Percentiles rank a stretch among this genome's conserved stretches.
Evolutionary conservation across 2,888 invertebrate genomes (phyloP).

Genomic region (Eumacrocentrus americanus): DNA sequence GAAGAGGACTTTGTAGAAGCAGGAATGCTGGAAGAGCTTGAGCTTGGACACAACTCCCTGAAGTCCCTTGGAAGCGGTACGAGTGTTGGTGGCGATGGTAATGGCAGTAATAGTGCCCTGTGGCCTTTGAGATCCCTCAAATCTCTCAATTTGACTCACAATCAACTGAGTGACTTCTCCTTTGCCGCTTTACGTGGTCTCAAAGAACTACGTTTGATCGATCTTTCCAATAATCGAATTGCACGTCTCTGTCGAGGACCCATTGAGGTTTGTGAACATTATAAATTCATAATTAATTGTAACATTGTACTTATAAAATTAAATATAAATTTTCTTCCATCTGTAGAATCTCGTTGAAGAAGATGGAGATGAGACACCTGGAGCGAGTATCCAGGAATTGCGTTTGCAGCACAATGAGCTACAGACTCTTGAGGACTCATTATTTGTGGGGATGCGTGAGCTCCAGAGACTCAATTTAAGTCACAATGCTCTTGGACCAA

Average conservation of each 20-base stretch:
- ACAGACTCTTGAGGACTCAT: conserved; percentile 73
- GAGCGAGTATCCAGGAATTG: conserved; percentile 73
- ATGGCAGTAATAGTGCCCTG: conserved; percentile 70
- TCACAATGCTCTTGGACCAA: conserved; percentile 73
- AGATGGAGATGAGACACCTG: conserved; percentile 62
- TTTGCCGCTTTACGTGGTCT: conserved; percentile 80
- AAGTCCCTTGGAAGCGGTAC: conserved; percentile 64
- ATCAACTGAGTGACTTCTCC: conserved; percentile 77
- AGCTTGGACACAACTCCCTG: conserved; percentile 76
- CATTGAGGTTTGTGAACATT: conserved; percentile 56
- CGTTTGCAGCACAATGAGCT: conserved; percentile 78
- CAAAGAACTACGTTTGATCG: conserved; percentile 73
- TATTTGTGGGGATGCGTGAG: conserved; percentile 75
- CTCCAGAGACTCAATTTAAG: conserved; percentile 76
- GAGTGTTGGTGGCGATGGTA: conserved; percentile 45
- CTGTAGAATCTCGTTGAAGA: conserved; percentile 76
- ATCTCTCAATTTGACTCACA: conserved; percentile 77
- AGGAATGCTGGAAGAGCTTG: conserved; percentile 72
- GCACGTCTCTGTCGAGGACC: conserved; percentile 60
- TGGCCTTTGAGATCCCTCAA: conserved; percentile 72
- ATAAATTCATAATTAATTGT: neutral
- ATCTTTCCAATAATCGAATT: conserved; percentile 79
- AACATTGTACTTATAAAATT: neutral
- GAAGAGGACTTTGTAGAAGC: conserved; percentile 79
- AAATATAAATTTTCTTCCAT: neutral